phyloP scores from a whole-genome alignment of 64 coral and sea anemone species.

The Dendronephthya gigantea region DNA sequence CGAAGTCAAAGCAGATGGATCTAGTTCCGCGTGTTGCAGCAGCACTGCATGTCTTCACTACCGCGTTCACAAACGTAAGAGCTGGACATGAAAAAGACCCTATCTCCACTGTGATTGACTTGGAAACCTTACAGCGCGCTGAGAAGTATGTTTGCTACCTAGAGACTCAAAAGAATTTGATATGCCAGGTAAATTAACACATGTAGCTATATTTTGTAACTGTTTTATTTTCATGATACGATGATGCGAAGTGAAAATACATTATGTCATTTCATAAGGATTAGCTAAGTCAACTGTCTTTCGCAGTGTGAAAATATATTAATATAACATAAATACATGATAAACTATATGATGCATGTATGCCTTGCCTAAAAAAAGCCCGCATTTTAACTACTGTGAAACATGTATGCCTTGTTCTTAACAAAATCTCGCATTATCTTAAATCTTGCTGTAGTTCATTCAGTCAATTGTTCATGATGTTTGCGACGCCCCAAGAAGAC shows the following conservation, averaged over 20 bases:
- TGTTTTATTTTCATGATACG: too few relatives aligned
- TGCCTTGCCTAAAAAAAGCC: too few relatives aligned
- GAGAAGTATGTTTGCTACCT: background rate
- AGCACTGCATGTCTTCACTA: background rate
- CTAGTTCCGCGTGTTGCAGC: too few relatives aligned
- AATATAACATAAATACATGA: too few relatives aligned
- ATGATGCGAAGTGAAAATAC: too few relatives aligned
- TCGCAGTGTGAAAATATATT: too few relatives aligned
- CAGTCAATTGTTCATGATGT: conserved; percentile 2
- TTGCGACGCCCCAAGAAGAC: conserved; percentile 15
- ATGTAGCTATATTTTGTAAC: too few relatives aligned
- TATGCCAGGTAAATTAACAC: conserved; percentile 15
- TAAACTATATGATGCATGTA: too few relatives aligned
- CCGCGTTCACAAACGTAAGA: background rate
- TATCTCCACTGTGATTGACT: background rate
- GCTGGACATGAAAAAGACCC: conserved; percentile 1
- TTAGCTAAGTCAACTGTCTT: too few relatives aligned
- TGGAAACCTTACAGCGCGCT: background rate
- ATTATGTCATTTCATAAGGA: too few relatives aligned
- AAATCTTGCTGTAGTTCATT: background rate
- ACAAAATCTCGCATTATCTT: background rate
- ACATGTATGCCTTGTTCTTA: background rate
- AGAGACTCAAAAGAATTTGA: background rate
- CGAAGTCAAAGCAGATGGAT: conserved; percentile 1
- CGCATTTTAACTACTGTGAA: too few relatives aligned